Conservation (phyloP, 2,113 vertebrate species). For the Trematomus loennbergii region DNA sequence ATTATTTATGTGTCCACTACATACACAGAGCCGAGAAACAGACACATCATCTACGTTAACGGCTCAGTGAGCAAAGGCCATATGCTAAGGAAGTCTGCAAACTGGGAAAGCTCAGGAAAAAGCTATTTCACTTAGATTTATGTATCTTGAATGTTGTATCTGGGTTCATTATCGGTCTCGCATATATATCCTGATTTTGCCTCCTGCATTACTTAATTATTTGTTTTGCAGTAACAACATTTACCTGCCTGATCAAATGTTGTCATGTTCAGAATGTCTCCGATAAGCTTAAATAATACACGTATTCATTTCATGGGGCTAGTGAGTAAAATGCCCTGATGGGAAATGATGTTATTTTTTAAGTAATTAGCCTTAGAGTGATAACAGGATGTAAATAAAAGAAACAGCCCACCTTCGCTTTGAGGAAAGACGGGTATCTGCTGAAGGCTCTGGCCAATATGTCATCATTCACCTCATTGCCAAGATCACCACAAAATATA, state of each 20-base stretch:
- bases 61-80: not conserved
- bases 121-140: no score
- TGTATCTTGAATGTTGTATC: no score
- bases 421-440: conserved; percentile 93
- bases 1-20: not conserved
- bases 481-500: conserved; percentile 94
- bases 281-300: no score
- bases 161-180: no score
- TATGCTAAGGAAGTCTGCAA: no score
- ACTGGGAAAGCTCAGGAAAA: no score
- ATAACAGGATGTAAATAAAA: not conserved
- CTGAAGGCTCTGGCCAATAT: conserved; percentile 93
- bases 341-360: no score
- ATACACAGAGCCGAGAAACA: not conserved
- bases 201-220: no score
- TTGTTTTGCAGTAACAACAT: no score
- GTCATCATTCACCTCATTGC: conserved; percentile 95
- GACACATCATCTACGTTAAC: not conserved
- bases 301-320: not conserved
- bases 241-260: no score
- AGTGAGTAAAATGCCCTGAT: not conserved
- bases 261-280: no score
- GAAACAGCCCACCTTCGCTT: conserved; percentile 84
- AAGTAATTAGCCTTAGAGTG: not conserved
- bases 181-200: no score